Evolutionary conservation across 2,113 vertebrate genomes (phyloP).

Genomic region (Brachyhypopomus occidentalis): DNA sequence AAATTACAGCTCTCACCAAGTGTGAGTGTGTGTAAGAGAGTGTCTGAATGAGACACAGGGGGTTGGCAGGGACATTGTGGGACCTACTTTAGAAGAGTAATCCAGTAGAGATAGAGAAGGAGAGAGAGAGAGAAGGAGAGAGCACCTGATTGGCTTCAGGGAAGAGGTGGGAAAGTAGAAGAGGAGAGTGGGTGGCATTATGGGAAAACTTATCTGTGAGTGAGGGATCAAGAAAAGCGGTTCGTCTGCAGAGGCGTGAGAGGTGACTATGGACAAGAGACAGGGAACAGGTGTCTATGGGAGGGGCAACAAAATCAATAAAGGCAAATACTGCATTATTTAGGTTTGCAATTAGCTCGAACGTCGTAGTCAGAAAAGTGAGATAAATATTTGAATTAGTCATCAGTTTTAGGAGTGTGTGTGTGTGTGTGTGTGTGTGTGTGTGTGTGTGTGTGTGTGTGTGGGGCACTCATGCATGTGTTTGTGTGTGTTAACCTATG

Average conservation of each 20-base stretch:
- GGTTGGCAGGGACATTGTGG: conserved; percentile 42
- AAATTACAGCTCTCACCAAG: conserved; percentile 61
- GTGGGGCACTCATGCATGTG: neutral
- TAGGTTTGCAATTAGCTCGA: conserved; percentile 1
- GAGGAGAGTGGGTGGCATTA: conserved; percentile 13
- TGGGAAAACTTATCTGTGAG: neutral
- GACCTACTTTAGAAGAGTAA: conserved; percentile 62
- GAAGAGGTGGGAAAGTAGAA: conserved; percentile 18
- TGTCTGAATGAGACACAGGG: conserved; percentile 34
- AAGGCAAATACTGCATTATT: neutral
- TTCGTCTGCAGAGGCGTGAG: neutral
- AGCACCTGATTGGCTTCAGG: conserved; percentile 32
- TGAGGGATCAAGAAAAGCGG: neutral
- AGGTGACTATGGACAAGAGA: neutral
- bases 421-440: conserved; percentile 42
- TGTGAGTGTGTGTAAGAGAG: conserved; percentile 27
- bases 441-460: conserved; percentile 39
- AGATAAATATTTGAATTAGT: conserved; percentile 31
- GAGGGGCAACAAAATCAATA: neutral
- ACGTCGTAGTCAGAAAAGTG: neutral
- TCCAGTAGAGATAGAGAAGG: conserved; percentile 53
- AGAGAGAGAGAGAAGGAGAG: conserved; percentile 4
- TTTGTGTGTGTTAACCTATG: neutral
- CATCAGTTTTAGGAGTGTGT: conserved; percentile 22
- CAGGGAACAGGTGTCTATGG: neutral